Evolutionary conservation across 2,113 vertebrate species (phyloP), one percentile per base, ranked within the genome.

Genomic region (Vulpes ferrilata): DNA sequence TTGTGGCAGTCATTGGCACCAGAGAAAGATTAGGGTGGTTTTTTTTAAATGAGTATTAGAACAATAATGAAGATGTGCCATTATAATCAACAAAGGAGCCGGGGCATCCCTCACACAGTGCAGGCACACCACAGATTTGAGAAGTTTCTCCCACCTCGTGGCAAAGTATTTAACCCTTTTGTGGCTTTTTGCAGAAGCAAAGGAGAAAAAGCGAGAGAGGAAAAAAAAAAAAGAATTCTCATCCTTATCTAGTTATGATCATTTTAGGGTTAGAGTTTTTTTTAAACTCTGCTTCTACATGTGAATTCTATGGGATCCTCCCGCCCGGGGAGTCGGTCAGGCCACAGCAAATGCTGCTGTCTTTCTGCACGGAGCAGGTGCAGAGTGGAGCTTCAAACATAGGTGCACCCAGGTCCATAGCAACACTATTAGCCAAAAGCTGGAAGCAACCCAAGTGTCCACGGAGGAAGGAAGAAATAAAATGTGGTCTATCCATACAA

Each of bases 1-100:
- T 98, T 98, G 98, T 98, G 96, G 98, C 98, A 96, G 95, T 98
- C 98, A 97, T 43, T 98, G 98, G 98, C 97, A 98, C 98, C 98
- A 97, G 98, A 98, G 97, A 98, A 98, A 99, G 99, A 98, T 99
- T 99, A 98, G 98, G 97, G 96, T 96, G 88, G 96, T 48, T 82
- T 95, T 97, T 96, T 95, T 98, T 96, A 97, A 98, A 98, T 98
- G 96, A 98, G 96, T 98, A 96, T 98, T 98, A 97, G 98, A 98
- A 99, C 99, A 99, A 99, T 99, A 98, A 99, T 98, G 98, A 99
- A 99, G 99, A 99, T 99, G 98, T 98, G 96, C 96, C 98, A 98
- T 98, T 99, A 98, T 98, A 96, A 95, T 5, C 97, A 95, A 99
- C 99, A 99, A 99, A 99, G 97, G 96, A 88, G 97, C 97, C 16